phyloP scores from a whole-genome alignment of 2,113 vertebrate species.

The Lipophrys pholis region DNA sequence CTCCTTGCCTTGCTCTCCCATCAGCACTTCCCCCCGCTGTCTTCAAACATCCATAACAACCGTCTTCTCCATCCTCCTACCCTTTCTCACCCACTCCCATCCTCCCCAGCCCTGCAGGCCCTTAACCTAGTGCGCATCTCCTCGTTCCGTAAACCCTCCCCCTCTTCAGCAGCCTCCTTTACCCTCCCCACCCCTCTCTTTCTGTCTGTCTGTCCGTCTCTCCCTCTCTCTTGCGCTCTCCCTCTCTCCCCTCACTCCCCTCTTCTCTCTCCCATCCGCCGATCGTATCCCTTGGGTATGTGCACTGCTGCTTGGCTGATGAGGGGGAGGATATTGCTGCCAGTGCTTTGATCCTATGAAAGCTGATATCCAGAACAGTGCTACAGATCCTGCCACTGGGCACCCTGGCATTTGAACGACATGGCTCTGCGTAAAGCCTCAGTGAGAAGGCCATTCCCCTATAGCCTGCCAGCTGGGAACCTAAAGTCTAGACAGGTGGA shows the following conservation, averaged over 20 bases:
- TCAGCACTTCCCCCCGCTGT: conserved; percentile 68
- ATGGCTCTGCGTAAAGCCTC: conserved; percentile 70
- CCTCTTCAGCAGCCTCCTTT: conserved; percentile 46
- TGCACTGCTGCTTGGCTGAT: conserved; percentile 74
- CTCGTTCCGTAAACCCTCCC: conserved; percentile 67
- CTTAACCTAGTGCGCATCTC: conserved; percentile 74
- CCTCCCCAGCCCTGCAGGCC: conserved; percentile 76
- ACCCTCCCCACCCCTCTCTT: conserved; percentile 14
- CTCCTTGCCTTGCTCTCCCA: conserved; percentile 51
- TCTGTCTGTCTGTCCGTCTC: conserved; percentile 32
- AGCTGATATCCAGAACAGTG: conserved; percentile 83
- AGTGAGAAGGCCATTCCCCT: conserved; percentile 67
- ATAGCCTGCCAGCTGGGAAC: conserved; percentile 71
- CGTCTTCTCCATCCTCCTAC: conserved; percentile 67
- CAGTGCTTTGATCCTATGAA: conserved; percentile 83
- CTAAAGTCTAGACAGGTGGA: conserved; percentile 78
- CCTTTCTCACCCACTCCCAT: conserved; percentile 60
- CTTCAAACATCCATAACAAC: conserved; percentile 79
- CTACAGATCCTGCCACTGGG: conserved; percentile 72
- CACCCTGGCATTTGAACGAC: conserved; percentile 80
- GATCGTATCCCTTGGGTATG: conserved; percentile 71
- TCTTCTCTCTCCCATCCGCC: conserved; percentile 44
- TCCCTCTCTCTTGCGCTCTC: conserved; percentile 39
- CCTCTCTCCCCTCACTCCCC: conserved; percentile 31
- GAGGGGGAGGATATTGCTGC: conserved; percentile 81